These are phyloP conservation scores for Drosophila burlai DNA, from an alignment of 1,140 invertebrate species.

Conservation along the genomic window DNA sequence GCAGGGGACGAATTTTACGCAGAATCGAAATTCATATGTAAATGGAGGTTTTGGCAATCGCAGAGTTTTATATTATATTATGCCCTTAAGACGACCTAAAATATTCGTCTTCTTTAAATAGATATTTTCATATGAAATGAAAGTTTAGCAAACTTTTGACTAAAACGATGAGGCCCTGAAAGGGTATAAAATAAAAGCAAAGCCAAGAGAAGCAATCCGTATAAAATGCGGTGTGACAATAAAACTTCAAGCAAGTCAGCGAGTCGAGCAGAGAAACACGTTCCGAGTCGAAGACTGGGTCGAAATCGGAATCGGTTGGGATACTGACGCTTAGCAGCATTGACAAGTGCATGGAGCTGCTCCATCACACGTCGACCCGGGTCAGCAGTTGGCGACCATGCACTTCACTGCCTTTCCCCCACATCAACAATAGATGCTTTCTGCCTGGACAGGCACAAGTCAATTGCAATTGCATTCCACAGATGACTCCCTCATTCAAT, in stretches of 20 bases:
- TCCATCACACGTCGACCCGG: slow-evolving; percentile 4
- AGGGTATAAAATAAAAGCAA: slow-evolving; percentile 20
- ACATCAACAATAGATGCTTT: slow-evolving; percentile 13
- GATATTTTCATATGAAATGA: no score
- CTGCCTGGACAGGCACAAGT: slow-evolving; percentile 13
- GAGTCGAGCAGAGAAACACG: slow-evolving; percentile 53
- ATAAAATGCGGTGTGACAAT: slow-evolving; percentile 39
- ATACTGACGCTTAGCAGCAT: slow-evolving; percentile 54
- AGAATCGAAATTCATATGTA: no score
- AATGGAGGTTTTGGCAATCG: no score
- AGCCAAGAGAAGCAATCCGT: slow-evolving; percentile 15
- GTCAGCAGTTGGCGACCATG: slow-evolving; percentile 27
- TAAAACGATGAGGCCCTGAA: not conserved
- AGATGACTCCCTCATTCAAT: slow-evolving; percentile 24
- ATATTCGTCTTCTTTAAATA: no score
- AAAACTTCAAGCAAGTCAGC: slow-evolving; percentile 21
- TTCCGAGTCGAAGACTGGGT: slow-evolving; percentile 31
- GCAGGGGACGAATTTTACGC: no score
- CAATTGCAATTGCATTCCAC: slow-evolving; percentile 39
- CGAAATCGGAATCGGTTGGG: not conserved
- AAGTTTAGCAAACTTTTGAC: not conserved
- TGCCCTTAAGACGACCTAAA: no score
- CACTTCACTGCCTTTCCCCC: slow-evolving; percentile 16
- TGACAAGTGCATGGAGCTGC: slow-evolving; percentile 62
- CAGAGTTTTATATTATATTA: no score